phyloP scores from a whole-genome alignment of 2,888 invertebrate genomes.

The Sthenelais limicola region DNA sequence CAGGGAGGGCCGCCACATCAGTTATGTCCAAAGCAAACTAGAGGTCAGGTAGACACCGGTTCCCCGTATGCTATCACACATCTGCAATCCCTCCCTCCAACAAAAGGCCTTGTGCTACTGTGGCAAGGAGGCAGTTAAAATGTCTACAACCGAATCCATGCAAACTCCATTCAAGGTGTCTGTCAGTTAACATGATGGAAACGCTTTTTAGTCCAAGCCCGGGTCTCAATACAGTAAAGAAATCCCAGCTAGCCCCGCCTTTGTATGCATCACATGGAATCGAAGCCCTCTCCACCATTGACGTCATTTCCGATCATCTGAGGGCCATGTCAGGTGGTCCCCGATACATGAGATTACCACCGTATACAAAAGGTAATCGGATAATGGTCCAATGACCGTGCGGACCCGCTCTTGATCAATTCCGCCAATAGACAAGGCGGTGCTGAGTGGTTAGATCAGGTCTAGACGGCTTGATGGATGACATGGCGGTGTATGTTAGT shows the following conservation, averaged over 20 bases:
- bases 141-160: no score
- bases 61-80: conserved; percentile 23
- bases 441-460: conserved; percentile 11
- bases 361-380: conserved; percentile 36
- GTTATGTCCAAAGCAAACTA: conserved; percentile 36
- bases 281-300: conserved; percentile 3
- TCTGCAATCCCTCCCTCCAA: background rate
- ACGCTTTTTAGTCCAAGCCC: no score
- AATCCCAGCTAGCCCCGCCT: no score
- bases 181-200: no score
- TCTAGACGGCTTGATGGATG: conserved; percentile 18
- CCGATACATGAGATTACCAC: conserved; percentile 37
- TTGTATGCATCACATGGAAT: no score
- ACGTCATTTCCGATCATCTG: conserved; percentile 22
- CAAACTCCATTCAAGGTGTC: no score
- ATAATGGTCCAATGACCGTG: conserved; percentile 8
- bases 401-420: conserved; percentile 23
- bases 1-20: conserved; percentile 7
- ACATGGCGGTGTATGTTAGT: conserved; percentile 3
- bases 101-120: no score
- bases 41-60: no score
- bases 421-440: conserved; percentile 33
- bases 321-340: conserved; percentile 22
- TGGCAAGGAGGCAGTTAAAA: no score
- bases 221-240: no score